A percentile compares a stretch with the other conserved stretches of the same genome.
phyloP scores from a whole-genome alignment of 2,888 invertebrate genomes.

The Mantis religiosa region DNA sequence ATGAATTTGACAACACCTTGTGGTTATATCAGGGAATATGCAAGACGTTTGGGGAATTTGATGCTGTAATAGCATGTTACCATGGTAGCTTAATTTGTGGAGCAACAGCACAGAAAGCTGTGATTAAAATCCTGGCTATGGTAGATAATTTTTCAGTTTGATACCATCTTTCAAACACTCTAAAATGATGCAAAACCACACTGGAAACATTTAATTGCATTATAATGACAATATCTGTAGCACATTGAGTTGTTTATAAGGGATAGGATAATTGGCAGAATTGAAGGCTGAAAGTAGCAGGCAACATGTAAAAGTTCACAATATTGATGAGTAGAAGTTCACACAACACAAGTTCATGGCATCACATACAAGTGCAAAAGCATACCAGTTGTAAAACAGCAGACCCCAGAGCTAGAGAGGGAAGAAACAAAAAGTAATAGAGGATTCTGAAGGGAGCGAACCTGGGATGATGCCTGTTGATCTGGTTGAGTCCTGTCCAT shows the following conservation, averaged over 20 bases:
- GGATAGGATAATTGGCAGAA: not conserved
- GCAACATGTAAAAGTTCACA: not conserved
- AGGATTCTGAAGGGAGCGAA: slow-evolving; percentile 36
- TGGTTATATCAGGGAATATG: no score
- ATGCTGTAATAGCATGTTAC: no score
- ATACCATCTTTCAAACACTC: not conserved
- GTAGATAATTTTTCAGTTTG: no score
- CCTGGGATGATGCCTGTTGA: slow-evolving; percentile 72
- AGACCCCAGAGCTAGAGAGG: not conserved
- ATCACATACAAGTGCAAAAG: not conserved
- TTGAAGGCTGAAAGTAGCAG: not conserved
- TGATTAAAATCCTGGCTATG: no score
- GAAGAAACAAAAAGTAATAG: not conserved
- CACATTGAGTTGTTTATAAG: not conserved
- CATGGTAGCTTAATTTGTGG: no score
- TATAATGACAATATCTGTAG: no score
- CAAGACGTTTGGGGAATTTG: no score
- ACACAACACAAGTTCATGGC: not conserved
- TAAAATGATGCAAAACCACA: not conserved
- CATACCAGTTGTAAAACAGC: not conserved
- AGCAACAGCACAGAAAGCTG: no score
- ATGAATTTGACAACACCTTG: no score
- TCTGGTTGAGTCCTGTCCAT: slow-evolving; percentile 71
- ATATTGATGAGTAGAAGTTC: not conserved
- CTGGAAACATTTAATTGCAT: no score